Conservation (phyloP, 1,140 invertebrate genomes). For the Zaprionus davidi region DNA sequence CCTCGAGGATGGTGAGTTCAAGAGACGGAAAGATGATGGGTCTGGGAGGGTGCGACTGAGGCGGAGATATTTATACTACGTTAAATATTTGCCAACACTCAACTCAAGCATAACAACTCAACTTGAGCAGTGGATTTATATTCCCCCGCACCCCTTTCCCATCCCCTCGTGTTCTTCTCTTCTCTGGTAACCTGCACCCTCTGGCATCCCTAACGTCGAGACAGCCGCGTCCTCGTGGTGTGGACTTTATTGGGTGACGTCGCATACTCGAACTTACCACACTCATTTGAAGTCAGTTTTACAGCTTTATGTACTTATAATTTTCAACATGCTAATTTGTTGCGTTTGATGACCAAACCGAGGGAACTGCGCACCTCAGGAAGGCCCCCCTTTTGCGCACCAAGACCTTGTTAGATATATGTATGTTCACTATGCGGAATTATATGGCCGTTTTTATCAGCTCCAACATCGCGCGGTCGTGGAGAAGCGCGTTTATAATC, state of each 20-base stretch:
- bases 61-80: constrained; percentile 66
- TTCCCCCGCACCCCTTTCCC: neutral
- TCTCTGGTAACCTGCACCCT: constrained; percentile 10
- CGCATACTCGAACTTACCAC: constrained; percentile 36
- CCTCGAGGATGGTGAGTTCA: constrained; percentile 4
- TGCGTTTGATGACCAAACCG: constrained; percentile 40
- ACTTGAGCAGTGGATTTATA: constrained; percentile 72
- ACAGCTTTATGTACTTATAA: constrained; percentile 43
- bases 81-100: constrained; percentile 82
- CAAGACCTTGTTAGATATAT: neutral
- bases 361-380: neutral
- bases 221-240: neutral
- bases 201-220: constrained; percentile 5
- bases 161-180: no score
- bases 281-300: constrained; percentile 36
- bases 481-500: constrained; percentile 62
- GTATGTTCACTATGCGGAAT: constrained; percentile 43
- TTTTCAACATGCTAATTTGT: constrained; percentile 58
- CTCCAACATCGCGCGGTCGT: constrained; percentile 29
- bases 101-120: constrained; percentile 81
- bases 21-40: constrained; percentile 11
- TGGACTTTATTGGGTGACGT: constrained; percentile 37
- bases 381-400: neutral
- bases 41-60: neutral
- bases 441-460: constrained; percentile 53